Percentiles rank a stretch among this genome's conserved stretches.
These are phyloP conservation scores for Zoanthus sociatus DNA, from an alignment of 92 coral and sea anemone species.

Conservation along the genomic window DNA sequence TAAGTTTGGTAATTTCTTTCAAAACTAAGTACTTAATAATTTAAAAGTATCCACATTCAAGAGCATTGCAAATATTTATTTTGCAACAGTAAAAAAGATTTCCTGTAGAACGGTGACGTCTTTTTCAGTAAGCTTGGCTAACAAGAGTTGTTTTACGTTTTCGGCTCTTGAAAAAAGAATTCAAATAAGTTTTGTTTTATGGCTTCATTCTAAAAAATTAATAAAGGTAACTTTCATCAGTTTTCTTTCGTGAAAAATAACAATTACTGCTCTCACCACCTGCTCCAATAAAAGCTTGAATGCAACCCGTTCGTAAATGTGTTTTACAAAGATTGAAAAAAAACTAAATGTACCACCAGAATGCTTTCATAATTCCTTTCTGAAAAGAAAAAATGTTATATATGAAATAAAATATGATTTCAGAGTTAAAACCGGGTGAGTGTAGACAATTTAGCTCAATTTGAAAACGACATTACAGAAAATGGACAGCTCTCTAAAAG, in stretches of 20 bases:
- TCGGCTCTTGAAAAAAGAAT: neutral
- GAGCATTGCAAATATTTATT: neutral
- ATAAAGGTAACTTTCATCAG: neutral
- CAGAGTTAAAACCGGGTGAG: slow-evolving; percentile 4
- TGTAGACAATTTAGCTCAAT: neutral
- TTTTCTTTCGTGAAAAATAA: slow-evolving; percentile 28
- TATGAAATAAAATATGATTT: slow-evolving; percentile 6
- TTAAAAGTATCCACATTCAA: neutral
- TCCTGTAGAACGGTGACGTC: neutral
- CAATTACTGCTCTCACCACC: slow-evolving; percentile 37
- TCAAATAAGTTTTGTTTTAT: neutral
- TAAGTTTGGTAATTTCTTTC: slow-evolving; percentile 28
- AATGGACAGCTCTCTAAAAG: slow-evolving; percentile 2
- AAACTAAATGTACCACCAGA: slow-evolving; percentile 46
- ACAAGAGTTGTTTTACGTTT: neutral
- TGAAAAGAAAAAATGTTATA: neutral
- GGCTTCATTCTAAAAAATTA: slow-evolving; percentile 19
- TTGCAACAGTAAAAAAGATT: neutral
- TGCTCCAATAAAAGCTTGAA: slow-evolving; percentile 29
- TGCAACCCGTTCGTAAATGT: slow-evolving; percentile 44
- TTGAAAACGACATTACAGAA: neutral
- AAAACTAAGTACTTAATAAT: slow-evolving; percentile 28
- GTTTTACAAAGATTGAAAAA: slow-evolving; percentile 7
- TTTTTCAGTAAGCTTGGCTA: neutral
- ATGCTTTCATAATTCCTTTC: slow-evolving; percentile 32